A percentile compares a stretch with the other conserved stretches of the same genome.
phyloP scores from a whole-genome alignment of 2,888 invertebrate species.

The Leptinotarsa peninsularis region DNA sequence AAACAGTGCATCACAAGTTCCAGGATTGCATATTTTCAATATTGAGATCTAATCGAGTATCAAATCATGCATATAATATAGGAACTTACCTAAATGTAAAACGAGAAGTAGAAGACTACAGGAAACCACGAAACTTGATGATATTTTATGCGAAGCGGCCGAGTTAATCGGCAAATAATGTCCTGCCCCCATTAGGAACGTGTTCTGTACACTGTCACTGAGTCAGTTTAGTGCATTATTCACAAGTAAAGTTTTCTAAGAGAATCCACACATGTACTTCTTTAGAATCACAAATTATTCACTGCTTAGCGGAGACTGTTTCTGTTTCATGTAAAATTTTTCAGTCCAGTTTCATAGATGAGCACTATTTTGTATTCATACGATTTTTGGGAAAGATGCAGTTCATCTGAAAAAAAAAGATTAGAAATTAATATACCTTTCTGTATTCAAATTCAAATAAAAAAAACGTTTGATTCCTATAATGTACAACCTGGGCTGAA shows the following conservation, averaged over 20 bases:
- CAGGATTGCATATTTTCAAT: no score
- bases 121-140: constrained; percentile 38
- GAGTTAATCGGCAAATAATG: constrained; percentile 46
- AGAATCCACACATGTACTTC: constrained; percentile 22
- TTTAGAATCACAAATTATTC: constrained; percentile 35
- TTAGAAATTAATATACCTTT: background rate
- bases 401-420: background rate
- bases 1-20: no score
- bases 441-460: no score
- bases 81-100: constrained; percentile 41
- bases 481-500: no score
- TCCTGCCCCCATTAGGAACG: constrained; percentile 42
- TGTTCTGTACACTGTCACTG: constrained; percentile 25
- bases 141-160: constrained; percentile 38
- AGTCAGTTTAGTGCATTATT: constrained; percentile 46
- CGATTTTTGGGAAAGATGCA: background rate
- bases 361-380: background rate
- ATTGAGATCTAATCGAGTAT: background rate
- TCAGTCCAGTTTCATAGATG: background rate
- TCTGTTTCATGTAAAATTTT: background rate
- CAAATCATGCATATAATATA: background rate
- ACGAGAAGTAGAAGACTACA: constrained; percentile 38
- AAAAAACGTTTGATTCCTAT: no score
- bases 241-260: constrained; percentile 41
- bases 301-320: constrained; percentile 21